Conservation (phyloP, 2,888 invertebrate species). For the Carterocephalus palaemon region DNA sequence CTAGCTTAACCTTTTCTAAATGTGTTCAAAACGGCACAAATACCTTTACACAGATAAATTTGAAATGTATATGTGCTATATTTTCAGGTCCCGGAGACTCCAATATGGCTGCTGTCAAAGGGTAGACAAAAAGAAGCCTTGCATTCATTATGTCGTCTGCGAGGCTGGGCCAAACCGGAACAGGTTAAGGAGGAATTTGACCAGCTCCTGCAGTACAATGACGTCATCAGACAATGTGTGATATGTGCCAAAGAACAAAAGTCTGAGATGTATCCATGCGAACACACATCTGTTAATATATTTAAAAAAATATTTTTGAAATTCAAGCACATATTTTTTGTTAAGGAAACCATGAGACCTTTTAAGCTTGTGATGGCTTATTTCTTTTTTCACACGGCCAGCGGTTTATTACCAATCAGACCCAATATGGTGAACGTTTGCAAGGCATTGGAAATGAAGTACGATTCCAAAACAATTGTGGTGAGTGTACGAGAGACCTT, state of each 20-base stretch:
- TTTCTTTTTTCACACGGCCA: constrained; percentile 74
- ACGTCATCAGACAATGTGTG: constrained; percentile 52
- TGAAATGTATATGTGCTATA: too few species aligned
- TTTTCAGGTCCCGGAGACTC: constrained; percentile 78
- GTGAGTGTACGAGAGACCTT: constrained; percentile 51
- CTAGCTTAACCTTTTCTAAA: too few species aligned
- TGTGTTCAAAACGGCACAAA: too few species aligned
- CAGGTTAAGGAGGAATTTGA: constrained; percentile 75
- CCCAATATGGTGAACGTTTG: constrained; percentile 79
- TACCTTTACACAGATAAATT: too few species aligned
- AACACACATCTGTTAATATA: constrained; percentile 46
- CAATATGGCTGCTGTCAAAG: constrained; percentile 79
- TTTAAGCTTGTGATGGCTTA: constrained; percentile 72
- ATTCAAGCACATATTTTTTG: constrained; percentile 59
- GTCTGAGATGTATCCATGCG: constrained; percentile 41
- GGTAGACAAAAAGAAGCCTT: constrained; percentile 75
- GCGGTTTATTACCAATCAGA: constrained; percentile 69
- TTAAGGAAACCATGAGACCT: constrained; percentile 75
- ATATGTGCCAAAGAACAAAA: constrained; percentile 55
- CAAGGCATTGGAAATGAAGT: constrained; percentile 68
- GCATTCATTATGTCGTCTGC: constrained; percentile 72
- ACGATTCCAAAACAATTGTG: constrained; percentile 63
- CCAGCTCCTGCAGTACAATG: constrained; percentile 65
- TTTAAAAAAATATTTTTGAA: constrained; percentile 46
- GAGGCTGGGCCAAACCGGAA: constrained; percentile 75